Base-by-base conservation (phyloP, 1,140 invertebrate species). In the Apis laboriosa region DNA sequence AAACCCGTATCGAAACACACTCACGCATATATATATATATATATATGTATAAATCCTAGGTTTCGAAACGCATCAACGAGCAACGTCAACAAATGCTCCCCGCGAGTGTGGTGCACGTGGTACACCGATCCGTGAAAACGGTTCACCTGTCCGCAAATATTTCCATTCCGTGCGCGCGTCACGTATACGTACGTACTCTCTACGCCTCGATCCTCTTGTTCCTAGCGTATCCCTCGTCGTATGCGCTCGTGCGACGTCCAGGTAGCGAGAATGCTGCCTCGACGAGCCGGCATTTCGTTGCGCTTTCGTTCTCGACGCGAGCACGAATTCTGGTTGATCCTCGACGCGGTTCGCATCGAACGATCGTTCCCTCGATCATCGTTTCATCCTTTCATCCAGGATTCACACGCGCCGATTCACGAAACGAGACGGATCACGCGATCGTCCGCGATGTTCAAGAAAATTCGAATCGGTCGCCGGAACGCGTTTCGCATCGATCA, bases 111-210 rank as follows among this genome's bases (percentile, higher is more conserved):
- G 24, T 15, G 56, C 84, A 86, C 84, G 84, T 86, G 84, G 61
- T 21, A 34, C 53, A n/a, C 28, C 71, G 34, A 73, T 73, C 71
- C 21, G 71, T 73, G 51, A 49, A 34, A 73, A 21, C 68, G 28
- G 53, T 24, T 34, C 24, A 13, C 28, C n/a, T 72, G 49, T 21
- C 71, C 24, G 72, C 24, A 19, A 43, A 60, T 34, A 60, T 74
- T 58, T 74, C 43, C n/a, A 24, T 9, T 34, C 58, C 15, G 55
- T 49, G 9, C 19, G 77, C 86, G 86, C 85, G 80, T 87, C 0
- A 43, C 34, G 34, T 43, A 34, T 34, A 13, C 19, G 77, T 87
- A 87, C 86, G 80, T 87, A 86, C 61, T 83, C 75, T 78, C 75
- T 80, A 83, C 81, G 67, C 83, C 67, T 71, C 74, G 75, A 77